Base-by-base conservation (phyloP, 37 sponge, comb jelly and placozoan genomes). In the Corticium candelabrum region DNA sequence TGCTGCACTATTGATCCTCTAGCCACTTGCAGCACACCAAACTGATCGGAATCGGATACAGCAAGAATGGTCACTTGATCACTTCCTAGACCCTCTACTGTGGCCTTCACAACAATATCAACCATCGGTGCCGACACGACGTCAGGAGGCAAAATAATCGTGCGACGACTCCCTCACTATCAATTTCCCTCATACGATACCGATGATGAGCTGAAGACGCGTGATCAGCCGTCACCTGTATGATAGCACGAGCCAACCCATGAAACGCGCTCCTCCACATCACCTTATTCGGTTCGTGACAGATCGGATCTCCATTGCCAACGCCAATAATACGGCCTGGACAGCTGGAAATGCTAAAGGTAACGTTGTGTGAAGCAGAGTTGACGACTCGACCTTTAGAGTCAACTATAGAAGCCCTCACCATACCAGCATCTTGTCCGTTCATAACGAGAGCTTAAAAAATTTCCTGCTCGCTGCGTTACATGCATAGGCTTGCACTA, bases 211-310 rank as follows among this genome's bases (percentile, higher is more conserved):
- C 79, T 21, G 82, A 39, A 39, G 82, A 32, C 27, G 82, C 81
- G 35, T 34, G 41, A 38, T 86, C 68, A 4, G 41, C 50, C 29
- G 82, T 86, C 73, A 86, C 86, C 41, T 86, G 86, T 39, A 86
- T 36, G 3, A 86, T 71, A 1, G 74, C 86, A 27, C 86, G 82
- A 72, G 78, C 86, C 37, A 86, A 37, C 5, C 86, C 86, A 72
- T 86, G 86, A 68, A 81, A 86, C 32, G 86, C 86, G 81, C 82
- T 86, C 62, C 86, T 68, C 82, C 82, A 86, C 40, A 82, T 34
- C 21, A 78, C 86, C 31, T 81, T 50, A 41, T 86, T 86, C 5
- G 86, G 82, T 74, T 86, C 86, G 41, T 86, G 86, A 41, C 86
- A 86, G 2, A 80, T 15, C 30, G 86, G 86, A 37, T 86, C 67